phyloP scores from a whole-genome alignment of 2,888 invertebrate species.

The Vanessa cardui region DNA sequence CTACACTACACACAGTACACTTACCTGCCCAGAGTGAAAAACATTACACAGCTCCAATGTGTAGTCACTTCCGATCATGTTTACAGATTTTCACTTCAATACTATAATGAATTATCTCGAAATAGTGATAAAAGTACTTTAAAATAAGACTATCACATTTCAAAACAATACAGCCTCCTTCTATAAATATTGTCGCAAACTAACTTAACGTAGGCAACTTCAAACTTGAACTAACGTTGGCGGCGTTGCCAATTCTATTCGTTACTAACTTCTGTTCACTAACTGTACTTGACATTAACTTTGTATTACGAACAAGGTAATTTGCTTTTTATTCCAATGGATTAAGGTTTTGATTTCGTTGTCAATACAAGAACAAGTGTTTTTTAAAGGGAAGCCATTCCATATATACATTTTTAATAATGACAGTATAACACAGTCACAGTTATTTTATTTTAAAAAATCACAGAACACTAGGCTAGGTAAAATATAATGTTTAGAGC shows the following conservation, averaged over 20 bases:
- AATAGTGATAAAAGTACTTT: constrained; percentile 44
- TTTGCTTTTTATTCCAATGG: constrained; percentile 20
- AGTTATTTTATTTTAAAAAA: background rate
- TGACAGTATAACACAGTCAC: background rate
- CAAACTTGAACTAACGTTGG: constrained; percentile 49
- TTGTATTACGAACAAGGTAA: constrained; percentile 28
- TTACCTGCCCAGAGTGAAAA: constrained; percentile 93
- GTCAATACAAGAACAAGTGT: background rate
- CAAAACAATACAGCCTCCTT: constrained; percentile 38
- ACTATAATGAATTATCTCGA: constrained; percentile 35
- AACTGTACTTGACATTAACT: constrained; percentile 54
- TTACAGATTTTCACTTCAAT: constrained; percentile 44
- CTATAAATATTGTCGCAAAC: constrained; percentile 53
- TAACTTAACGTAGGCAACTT: constrained; percentile 63
- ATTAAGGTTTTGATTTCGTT: constrained; percentile 29
- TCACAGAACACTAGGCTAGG: background rate
- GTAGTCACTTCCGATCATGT: constrained; percentile 92
- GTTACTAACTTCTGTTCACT: constrained; percentile 57
- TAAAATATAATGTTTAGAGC: background rate
- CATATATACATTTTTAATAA: constrained; percentile 1
- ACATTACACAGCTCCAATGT: constrained; percentile 94
- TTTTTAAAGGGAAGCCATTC: constrained; percentile 51
- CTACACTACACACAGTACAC: constrained; percentile 42
- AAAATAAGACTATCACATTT: constrained; percentile 41
- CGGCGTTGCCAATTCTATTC: constrained; percentile 67